These are phyloP conservation scores for Pandemis corylana DNA, from an alignment of 2,888 invertebrate species.

Conservation along the genomic window DNA sequence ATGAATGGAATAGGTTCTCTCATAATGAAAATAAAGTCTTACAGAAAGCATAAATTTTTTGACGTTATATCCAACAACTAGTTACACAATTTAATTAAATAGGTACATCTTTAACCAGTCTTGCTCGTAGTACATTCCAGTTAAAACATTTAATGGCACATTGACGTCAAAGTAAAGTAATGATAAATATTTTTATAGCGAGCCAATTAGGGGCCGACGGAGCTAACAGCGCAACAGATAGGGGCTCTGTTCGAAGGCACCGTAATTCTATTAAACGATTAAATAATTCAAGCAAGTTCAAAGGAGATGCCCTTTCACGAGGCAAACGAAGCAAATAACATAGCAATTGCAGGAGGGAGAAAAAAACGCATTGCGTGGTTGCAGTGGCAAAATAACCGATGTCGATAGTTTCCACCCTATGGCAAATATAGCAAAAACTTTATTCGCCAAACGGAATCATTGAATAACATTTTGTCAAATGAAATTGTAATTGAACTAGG, in stretches of 20 bases:
- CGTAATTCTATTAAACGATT: conserved; percentile 83
- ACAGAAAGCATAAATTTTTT: too few relatives aligned
- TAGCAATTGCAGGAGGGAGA: conserved; percentile 65
- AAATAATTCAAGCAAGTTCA: conserved; percentile 82
- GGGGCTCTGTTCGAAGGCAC: conserved; percentile 66
- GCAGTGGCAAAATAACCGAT: conserved; percentile 30
- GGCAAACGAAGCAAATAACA: conserved; percentile 79
- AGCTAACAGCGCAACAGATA: conserved; percentile 69
- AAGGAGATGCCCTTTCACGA: conserved; percentile 81
- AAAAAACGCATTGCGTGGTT: conserved; percentile 65
- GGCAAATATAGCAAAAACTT: too few relatives aligned
- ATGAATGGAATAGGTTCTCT: too few relatives aligned
- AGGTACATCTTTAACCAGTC: not conserved
- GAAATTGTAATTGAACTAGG: too few relatives aligned
- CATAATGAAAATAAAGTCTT: too few relatives aligned
- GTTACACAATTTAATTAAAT: too few relatives aligned
- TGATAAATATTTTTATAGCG: conserved; percentile 70
- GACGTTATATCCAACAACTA: too few relatives aligned
- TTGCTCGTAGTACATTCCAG: not conserved
- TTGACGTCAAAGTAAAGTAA: conserved; percentile 57
- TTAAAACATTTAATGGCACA: conserved; percentile 46
- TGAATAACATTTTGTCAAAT: too few relatives aligned
- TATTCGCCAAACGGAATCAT: too few relatives aligned
- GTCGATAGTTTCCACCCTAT: conserved; percentile 49
- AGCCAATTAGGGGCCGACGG: conserved; percentile 70